A percentile compares a stretch with the other conserved stretches of the same genome.
phyloP scores from a whole-genome alignment of 1,140 invertebrate species.

The Drosophila mojavensis region DNA sequence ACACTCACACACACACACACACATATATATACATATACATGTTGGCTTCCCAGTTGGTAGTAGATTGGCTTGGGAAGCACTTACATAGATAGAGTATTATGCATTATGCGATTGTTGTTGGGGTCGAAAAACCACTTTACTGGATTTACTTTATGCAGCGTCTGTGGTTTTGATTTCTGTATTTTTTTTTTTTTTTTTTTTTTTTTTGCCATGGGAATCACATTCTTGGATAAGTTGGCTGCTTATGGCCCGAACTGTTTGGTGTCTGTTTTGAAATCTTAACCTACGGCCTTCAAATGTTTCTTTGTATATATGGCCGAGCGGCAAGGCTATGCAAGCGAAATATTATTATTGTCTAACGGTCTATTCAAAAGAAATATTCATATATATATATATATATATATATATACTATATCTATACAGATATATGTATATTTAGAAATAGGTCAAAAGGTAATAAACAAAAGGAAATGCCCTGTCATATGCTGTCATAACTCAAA shows the following conservation, averaged over 20 bases:
- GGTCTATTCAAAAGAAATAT: too few species aligned
- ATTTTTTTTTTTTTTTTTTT: background rate
- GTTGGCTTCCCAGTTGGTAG: background rate
- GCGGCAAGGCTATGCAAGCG: background rate
- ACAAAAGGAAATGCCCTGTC: too few species aligned
- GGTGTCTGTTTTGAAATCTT: background rate
- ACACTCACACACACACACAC: constrained; percentile 1
- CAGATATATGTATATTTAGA: too few species aligned
- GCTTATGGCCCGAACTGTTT: constrained; percentile 1
- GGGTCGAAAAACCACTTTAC: background rate
- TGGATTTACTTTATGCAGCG: constrained; percentile 1
- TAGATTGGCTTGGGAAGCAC: constrained; percentile 1
- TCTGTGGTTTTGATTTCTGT: background rate
- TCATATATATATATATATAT: too few species aligned
- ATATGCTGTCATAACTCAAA: too few species aligned
- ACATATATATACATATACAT: background rate
- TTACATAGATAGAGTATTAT: background rate
- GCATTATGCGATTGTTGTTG: background rate
- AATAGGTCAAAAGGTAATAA: too few species aligned
- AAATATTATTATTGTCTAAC: background rate
- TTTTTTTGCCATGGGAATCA: background rate
- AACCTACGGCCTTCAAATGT: background rate
- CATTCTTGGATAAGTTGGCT: background rate
- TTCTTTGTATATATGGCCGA: background rate
- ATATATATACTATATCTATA: too few species aligned